These are phyloP conservation scores for Tetramorium simillimum DNA, from an alignment of 1,140 invertebrate genomes.

Conservation along the genomic window DNA sequence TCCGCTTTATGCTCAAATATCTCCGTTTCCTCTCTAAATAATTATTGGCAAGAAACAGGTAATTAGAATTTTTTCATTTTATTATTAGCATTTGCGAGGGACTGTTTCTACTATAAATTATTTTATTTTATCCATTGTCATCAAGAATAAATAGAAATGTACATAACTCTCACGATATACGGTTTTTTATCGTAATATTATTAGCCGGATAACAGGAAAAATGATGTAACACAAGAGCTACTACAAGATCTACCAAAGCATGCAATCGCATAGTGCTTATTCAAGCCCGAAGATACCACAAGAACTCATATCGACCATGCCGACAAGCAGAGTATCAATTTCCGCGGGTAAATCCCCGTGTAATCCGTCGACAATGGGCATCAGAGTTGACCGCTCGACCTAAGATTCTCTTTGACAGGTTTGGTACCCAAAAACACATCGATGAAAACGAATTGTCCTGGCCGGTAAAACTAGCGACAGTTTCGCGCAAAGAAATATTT, in stretches of 20 bases:
- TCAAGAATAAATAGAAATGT: neutral
- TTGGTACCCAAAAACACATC: slow-evolving; percentile 59
- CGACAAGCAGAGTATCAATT: slow-evolving; percentile 78
- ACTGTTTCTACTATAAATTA: neutral
- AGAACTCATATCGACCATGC: slow-evolving; percentile 60
- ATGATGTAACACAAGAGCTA: neutral
- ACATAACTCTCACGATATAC: neutral
- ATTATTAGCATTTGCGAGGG: neutral
- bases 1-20: slow-evolving; percentile 14
- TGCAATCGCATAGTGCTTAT: slow-evolving; percentile 16
- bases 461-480: slow-evolving; percentile 15
- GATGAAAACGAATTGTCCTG: slow-evolving; percentile 59
- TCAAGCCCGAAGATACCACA: slow-evolving; percentile 48
- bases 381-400: slow-evolving; percentile 52
- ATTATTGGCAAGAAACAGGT: neutral
- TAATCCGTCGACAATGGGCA: slow-evolving; percentile 76
- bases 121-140: neutral
- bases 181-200: slow-evolving; percentile 5
- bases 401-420: slow-evolving; percentile 59
- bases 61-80: neutral
- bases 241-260: neutral
- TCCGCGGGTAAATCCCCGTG: slow-evolving; percentile 76
- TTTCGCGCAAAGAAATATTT: slow-evolving; percentile 61
- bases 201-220: slow-evolving; percentile 22
- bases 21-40: neutral